These are phyloP conservation scores for Polydrusus cervinus DNA, from an alignment of 2,888 invertebrate genomes.

Conservation along the genomic window DNA sequence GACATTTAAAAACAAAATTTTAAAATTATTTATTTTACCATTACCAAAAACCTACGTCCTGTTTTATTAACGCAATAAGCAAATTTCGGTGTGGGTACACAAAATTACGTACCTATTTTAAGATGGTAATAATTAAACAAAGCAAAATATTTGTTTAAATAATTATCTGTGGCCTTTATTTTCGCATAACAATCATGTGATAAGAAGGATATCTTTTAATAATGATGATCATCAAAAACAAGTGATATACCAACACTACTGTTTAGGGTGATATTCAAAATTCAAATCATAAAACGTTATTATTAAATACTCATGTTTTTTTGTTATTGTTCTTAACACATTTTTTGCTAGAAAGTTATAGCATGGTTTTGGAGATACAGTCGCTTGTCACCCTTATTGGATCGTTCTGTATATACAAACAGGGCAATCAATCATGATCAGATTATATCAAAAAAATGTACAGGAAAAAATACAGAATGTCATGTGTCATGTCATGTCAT, in stretches of 20 bases:
- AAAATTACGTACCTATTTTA: conserved; percentile 15
- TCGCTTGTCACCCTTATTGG: too few species aligned
- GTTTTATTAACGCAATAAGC: neutral
- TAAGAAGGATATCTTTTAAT: conserved; percentile 6
- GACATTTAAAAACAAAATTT: too few species aligned
- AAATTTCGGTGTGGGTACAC: conserved; percentile 2
- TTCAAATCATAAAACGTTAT: neutral
- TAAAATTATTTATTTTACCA: neutral
- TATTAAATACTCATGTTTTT: too few species aligned
- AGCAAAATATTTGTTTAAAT: conserved; percentile 27
- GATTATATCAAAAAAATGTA: too few species aligned
- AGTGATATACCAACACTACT: neutral
- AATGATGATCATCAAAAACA: neutral
- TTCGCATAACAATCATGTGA: conserved; percentile 26
- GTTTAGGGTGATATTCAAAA: neutral
- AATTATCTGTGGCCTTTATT: conserved; percentile 20
- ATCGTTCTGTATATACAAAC: too few species aligned
- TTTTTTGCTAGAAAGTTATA: too few species aligned
- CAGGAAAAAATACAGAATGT: too few species aligned
- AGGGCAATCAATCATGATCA: too few species aligned
- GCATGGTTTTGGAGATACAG: too few species aligned
- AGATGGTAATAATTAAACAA: conserved; percentile 14
- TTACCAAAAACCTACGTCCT: conserved; percentile 1
- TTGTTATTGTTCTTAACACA: too few species aligned
- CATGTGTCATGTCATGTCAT: too few species aligned